Evolutionary conservation across 1,140 invertebrate species (phyloP).

Genomic region (Drosophila sproati): DNA sequence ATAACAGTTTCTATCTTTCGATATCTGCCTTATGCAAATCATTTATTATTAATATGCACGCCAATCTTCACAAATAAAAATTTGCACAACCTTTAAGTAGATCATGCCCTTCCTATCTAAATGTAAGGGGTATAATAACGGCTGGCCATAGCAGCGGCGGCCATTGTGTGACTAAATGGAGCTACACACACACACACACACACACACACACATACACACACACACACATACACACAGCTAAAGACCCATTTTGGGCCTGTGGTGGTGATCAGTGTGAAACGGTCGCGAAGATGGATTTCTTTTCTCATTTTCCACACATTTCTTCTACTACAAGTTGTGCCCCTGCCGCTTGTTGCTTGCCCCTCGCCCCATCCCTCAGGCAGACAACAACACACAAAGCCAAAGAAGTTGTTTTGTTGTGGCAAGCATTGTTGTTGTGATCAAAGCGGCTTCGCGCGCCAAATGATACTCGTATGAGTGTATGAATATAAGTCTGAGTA

Average conservation of each 20-base stretch:
- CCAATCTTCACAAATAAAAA: not conserved
- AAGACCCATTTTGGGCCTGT: slow-evolving; percentile 28
- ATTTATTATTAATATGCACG: no score
- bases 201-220: slow-evolving; percentile 2
- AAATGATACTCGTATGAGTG: slow-evolving; percentile 53
- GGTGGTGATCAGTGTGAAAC: slow-evolving; percentile 61
- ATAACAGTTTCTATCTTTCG: no score
- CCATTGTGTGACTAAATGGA: slow-evolving; percentile 57
- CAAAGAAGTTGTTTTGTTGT: slow-evolving; percentile 82
- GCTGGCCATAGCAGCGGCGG: slow-evolving; percentile 31
- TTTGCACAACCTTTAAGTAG: not conserved
- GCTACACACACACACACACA: slow-evolving; percentile 31
- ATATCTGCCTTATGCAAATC: no score
- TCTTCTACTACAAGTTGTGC: not conserved
- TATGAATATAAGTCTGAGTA: slow-evolving; percentile 15
- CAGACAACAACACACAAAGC: slow-evolving; percentile 61
- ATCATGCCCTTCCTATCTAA: not conserved
- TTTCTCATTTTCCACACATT: slow-evolving; percentile 54
- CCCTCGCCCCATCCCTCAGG: not conserved
- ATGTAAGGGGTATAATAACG: slow-evolving; percentile 12
- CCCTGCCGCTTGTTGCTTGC: not conserved
- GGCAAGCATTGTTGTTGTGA: slow-evolving; percentile 82
- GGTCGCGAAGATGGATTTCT: slow-evolving; percentile 78
- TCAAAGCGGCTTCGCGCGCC: slow-evolving; percentile 79
- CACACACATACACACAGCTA: slow-evolving; percentile 4